These are phyloP conservation scores for Drosophila picticornis DNA, from an alignment of 2,888 invertebrate species.

Conservation along the genomic window DNA sequence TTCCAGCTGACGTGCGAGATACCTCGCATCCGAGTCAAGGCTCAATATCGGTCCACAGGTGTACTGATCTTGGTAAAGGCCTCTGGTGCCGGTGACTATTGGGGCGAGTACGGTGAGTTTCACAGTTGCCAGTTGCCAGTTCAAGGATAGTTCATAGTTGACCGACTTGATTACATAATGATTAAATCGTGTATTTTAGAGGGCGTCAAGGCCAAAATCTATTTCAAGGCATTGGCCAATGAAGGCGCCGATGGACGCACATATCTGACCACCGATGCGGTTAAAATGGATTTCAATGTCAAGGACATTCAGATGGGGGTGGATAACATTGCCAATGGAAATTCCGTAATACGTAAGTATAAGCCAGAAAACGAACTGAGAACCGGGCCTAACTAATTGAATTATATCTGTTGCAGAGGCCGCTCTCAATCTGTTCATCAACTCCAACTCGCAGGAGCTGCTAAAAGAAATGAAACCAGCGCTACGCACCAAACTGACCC, in stretches of 20 bases:
- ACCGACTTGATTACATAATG: not conserved
- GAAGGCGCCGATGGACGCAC: conserved; percentile 87
- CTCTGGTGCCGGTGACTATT: conserved; percentile 94
- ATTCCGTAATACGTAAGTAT: conserved; percentile 91
- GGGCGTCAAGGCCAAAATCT: conserved; percentile 93
- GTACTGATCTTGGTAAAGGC: conserved; percentile 92
- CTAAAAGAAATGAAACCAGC: conserved; percentile 95
- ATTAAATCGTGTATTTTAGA: conserved; percentile 86
- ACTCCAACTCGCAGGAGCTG: conserved; percentile 93
- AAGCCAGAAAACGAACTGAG: not conserved
- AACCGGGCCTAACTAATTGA: not conserved
- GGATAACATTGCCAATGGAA: conserved; percentile 92
- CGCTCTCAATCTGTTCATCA: conserved; percentile 93
- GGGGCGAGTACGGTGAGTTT: conserved; percentile 93
- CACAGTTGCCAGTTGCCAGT: not conserved
- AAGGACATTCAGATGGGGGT: conserved; percentile 94
- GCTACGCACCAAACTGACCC: conserved; percentile 90
- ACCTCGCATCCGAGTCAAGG: conserved; percentile 91
- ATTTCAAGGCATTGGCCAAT: conserved; percentile 90
- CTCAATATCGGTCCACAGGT: conserved; percentile 93
- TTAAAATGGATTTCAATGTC: conserved; percentile 95
- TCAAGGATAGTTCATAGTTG: not conserved
- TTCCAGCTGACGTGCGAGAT: conserved; percentile 93
- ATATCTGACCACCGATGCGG: conserved; percentile 90
- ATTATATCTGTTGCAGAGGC: conserved; percentile 87